Base-by-base conservation (phyloP, 1,140 invertebrate species). In the Eubasilissa regina region DNA sequence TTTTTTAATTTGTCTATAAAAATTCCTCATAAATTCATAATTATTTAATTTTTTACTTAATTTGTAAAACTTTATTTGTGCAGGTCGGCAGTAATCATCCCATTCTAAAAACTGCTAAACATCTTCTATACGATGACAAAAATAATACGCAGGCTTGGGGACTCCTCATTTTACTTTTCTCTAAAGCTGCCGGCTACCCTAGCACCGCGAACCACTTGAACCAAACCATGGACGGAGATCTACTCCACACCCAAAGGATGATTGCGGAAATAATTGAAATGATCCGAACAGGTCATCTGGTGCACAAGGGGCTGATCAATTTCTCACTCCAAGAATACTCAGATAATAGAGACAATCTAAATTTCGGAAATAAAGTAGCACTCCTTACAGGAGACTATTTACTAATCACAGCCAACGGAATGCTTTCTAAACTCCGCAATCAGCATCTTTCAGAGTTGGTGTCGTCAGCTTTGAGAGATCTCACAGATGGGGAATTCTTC, bases 191-290 rank as follows among this genome's bases (percentile, higher is more conserved):
- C 80, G 94, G 93, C 21, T 91, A 92, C 84, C 80, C 77, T 17
- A 11, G 15, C 43, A 17, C 85, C 19, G 21, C 56, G 21, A 92
- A 56, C 87, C 90, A 74, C 90, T 90, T 78, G 88, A 92, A 43
- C 84, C 91, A 93, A 84, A 91, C 93, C 82, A 92, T 92, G 85
- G 89, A 91, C 58, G 91, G 90, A 55, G 92, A 91, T n/a, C 91
- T 93, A 35, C 84, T 93, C 43, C 90, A 94, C 79, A 93, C 94
- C 83, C 97, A 98, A 89, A 89, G 94, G 84, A 93, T 93, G 82
- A 88, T 98, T 45, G 96, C 97, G 0, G 95, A 98, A 90, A 92
- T 98, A 7, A 95, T 95, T 3, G 97, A 99, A 91, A 98, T 99
- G 96, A 98, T 98, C 81, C 92, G 97, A 82, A 97, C 95, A 47